Evolutionary conservation across 2,888 invertebrate genomes (phyloP).

Genomic region (Adelphocoris suturalis): DNA sequence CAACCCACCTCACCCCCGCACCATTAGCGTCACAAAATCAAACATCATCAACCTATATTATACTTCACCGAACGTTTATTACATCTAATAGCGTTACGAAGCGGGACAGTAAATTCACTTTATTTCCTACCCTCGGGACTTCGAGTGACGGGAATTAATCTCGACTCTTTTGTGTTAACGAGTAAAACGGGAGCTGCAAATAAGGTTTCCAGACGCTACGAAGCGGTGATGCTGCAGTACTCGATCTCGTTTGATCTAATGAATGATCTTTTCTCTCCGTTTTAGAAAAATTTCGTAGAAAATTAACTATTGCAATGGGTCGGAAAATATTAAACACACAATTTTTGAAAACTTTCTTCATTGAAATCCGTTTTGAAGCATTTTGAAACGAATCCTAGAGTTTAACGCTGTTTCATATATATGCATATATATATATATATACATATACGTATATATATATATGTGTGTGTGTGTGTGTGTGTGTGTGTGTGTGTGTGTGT

Average conservation of each 20-base stretch:
- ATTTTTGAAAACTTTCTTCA: too few relatives aligned
- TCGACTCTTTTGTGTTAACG: conserved; percentile 30
- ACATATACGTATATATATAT: too few relatives aligned
- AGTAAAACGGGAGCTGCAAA: not conserved
- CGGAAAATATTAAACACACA: too few relatives aligned
- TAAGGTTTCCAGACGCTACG: not conserved
- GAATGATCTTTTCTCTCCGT: too few relatives aligned
- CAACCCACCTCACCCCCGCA: not conserved
- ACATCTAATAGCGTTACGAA: conserved; percentile 46
- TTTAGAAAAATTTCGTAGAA: too few relatives aligned
- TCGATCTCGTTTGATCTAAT: not conserved
- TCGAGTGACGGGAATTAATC: conserved; percentile 51
- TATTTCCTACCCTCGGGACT: conserved; percentile 48
- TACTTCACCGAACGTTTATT: conserved; percentile 57
- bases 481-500: too few relatives aligned
- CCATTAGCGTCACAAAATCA: conserved; percentile 62
- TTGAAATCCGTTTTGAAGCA: too few relatives aligned
- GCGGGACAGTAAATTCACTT: conserved; percentile 64
- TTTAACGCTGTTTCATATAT: too few relatives aligned
- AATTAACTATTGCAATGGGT: too few relatives aligned
- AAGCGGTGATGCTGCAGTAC: not conserved
- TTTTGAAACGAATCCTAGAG: too few relatives aligned
- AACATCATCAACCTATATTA: conserved; percentile 61
- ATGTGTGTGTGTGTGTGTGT: too few relatives aligned
- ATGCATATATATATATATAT: too few relatives aligned